Conservation (phyloP, 2,888 invertebrate species). For the Hypsopygia costalis region DNA sequence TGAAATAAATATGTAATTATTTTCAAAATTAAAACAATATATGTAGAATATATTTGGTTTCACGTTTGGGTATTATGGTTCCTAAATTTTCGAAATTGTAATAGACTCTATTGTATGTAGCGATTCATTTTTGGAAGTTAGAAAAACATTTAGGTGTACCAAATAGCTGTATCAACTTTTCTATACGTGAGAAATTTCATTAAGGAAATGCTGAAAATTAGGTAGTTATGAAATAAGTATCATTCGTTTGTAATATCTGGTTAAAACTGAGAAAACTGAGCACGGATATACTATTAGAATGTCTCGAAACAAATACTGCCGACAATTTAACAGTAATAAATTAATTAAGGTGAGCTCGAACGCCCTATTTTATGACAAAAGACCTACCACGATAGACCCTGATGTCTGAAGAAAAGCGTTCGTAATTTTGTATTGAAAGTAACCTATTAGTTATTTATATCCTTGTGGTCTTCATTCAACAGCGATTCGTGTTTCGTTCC, state of each 20-base stretch:
- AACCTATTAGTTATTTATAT: constrained; percentile 61
- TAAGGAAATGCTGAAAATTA: constrained; percentile 71
- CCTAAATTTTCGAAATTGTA: constrained; percentile 81
- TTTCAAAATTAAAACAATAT: constrained; percentile 75
- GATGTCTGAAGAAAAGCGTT: constrained; percentile 37
- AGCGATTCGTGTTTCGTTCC: constrained; percentile 61
- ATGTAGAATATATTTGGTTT: constrained; percentile 72
- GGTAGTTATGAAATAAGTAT: constrained; percentile 73
- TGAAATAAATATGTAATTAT: constrained; percentile 67
- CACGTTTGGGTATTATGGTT: constrained; percentile 81
- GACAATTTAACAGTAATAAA: constrained; percentile 57
- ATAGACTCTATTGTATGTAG: constrained; percentile 79
- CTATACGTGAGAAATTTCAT: constrained; percentile 70
- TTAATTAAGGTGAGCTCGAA: constrained; percentile 55
- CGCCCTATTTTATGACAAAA: constrained; percentile 32
- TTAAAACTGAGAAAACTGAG: constrained; percentile 63
- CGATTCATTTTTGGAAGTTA: constrained; percentile 74
- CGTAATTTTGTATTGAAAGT: constrained; percentile 62
- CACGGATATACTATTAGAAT: constrained; percentile 76
- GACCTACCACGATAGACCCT: constrained; percentile 16
- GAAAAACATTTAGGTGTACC: constrained; percentile 74
- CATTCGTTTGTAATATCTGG: constrained; percentile 62
- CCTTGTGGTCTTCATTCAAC: constrained; percentile 79
- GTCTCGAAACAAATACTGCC: constrained; percentile 71
- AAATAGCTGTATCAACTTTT: constrained; percentile 79